Conservation (phyloP, 2,888 invertebrate species). For the Amorpha juglandis region DNA sequence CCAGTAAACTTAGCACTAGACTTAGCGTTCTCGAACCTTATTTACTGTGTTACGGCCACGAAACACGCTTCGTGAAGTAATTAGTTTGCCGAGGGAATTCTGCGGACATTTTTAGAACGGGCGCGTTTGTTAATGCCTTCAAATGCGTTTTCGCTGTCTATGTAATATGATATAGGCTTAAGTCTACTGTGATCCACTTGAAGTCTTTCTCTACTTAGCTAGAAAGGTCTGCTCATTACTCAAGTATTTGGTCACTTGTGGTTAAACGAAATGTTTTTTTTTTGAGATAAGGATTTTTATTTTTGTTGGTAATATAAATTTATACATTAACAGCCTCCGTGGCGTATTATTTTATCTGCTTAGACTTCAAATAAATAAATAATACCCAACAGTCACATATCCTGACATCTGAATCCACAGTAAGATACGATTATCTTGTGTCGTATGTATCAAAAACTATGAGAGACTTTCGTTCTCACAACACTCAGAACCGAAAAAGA, state of each 20-base stretch:
- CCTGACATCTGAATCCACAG: too few relatives aligned
- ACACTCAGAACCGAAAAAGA: too few relatives aligned
- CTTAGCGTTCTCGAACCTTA: background rate
- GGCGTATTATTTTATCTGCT: too few relatives aligned
- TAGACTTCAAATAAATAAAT: too few relatives aligned
- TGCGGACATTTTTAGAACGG: constrained; percentile 28
- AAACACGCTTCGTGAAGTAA: constrained; percentile 29
- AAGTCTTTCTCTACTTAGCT: background rate
- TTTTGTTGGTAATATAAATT: too few relatives aligned
- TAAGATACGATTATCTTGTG: too few relatives aligned
- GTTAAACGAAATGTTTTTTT: background rate
- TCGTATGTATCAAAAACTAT: too few relatives aligned
- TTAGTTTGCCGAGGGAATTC: constrained; percentile 29
- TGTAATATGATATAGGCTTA: constrained; percentile 3
- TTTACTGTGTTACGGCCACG: constrained; percentile 4
- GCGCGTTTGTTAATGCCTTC: background rate
- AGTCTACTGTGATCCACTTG: background rate
- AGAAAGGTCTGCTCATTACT: background rate
- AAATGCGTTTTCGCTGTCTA: constrained; percentile 25
- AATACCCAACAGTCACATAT: too few relatives aligned
- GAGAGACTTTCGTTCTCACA: too few relatives aligned
- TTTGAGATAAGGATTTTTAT: too few relatives aligned
- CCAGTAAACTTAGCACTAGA: too few relatives aligned
- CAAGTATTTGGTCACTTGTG: background rate
- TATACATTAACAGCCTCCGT: too few relatives aligned